phyloP scores from a whole-genome alignment of 2,113 vertebrate species.

The Myocastor coypus region DNA sequence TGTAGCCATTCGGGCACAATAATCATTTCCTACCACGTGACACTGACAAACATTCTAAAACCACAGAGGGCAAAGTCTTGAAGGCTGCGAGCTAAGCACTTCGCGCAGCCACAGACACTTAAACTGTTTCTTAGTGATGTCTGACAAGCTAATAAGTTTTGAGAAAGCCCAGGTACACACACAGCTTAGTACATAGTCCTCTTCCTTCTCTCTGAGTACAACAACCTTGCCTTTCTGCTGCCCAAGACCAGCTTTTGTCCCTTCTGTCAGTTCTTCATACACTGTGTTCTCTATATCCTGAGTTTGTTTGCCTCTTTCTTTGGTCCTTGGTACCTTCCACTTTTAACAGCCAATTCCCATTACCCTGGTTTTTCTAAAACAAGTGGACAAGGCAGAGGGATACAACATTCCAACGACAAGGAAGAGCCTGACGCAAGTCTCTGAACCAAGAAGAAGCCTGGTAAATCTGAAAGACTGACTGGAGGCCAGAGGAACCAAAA shows the following conservation, averaged over 20 bases:
- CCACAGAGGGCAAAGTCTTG: neutral
- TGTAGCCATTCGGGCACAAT: neutral
- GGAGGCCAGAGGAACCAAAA: neutral
- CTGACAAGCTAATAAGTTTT: neutral
- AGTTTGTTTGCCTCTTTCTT: neutral
- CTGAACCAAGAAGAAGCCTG: neutral
- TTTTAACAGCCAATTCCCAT: neutral
- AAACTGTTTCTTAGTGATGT: neutral
- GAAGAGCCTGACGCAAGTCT: neutral
- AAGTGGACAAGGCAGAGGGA: rapidly evolving
- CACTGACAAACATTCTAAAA: neutral
- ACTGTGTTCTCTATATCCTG: neutral
- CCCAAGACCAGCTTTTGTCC: no score
- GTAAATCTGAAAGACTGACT: neutral
- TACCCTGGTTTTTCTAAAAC: neutral
- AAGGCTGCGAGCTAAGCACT: neutral
- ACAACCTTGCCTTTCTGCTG: no score
- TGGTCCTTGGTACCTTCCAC: neutral
- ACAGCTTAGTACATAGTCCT: neutral
- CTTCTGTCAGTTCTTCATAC: neutral
- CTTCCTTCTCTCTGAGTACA: neutral
- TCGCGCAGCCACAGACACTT: no score
- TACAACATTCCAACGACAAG: no score
- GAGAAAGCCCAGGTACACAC: neutral
- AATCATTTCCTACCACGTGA: neutral